Evolutionary conservation across 2,113 vertebrate species (phyloP), one percentile per base, ranked within the genome.

Genomic region (Damaliscus lunatus): DNA sequence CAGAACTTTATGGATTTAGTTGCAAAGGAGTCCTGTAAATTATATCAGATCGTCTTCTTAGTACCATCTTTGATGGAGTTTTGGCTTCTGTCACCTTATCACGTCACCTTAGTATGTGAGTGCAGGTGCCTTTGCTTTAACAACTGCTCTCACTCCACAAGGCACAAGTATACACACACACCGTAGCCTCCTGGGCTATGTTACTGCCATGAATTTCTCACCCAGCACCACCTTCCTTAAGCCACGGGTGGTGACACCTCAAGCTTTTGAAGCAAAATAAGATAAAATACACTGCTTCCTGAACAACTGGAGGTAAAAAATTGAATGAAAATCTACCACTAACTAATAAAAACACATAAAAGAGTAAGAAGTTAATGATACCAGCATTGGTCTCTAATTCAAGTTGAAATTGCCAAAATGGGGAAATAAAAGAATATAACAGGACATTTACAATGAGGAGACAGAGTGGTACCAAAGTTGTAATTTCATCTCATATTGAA

Each of bases 401-500:
- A 29, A 21, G 5, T 12, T 74, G 67, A 74, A 74, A 86, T 33
- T 86, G 4, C 25, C 55, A 17, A 46, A 60, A 60, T 0, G 3
- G 29, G 36, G 15, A 60, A 46, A 33, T 46, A 3, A 86, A 46
- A 86, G 27, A 48, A 21, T 31, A 86, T 60, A 60, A 86, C 2
- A 74, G 57, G 40, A 15, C 40, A 36, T 31, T 33, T 21, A 48
- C 12, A 48, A 21, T 60, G 21, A 15, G 17, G 16, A 36, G 15
- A 55, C 0, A 3, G 13, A 29, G n/a, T 4, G 9, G 7, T 48
- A 40, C 36, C 19, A 40, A 74, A 74, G n/a, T 12, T 74, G 36
- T 40, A 74, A 25, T 40, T 74, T 74, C 27, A 46, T 94, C 10
- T 62, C 7, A 53, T 74, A 82, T 21, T 40, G 80, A 81, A 21